Percentiles rank a stretch among this genome's conserved stretches.
Conservation (phyloP, 2,113 vertebrate genomes). For the Dicerorhinus sumatrensis region DNA sequence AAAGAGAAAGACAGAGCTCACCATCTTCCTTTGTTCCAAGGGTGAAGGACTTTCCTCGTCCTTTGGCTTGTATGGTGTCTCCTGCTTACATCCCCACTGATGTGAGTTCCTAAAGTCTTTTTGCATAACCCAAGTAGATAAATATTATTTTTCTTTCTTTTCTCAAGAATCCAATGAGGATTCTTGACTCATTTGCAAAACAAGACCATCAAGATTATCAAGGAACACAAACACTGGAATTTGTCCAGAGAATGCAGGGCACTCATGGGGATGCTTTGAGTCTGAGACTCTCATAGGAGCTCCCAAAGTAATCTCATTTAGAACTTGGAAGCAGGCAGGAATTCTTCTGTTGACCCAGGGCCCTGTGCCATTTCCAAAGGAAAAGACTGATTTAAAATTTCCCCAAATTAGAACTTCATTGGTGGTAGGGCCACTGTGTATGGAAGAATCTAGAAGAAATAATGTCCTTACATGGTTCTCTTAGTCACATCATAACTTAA, state of each 20-base stretch:
- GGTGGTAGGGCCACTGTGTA: not conserved
- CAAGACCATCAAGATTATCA: not conserved
- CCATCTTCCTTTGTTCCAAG: not conserved
- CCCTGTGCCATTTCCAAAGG: constrained; percentile 48
- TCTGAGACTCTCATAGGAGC: constrained; percentile 43
- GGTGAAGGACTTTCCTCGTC: not conserved
- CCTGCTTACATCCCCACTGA: not conserved
- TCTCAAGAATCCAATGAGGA: not conserved
- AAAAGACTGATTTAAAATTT: constrained; percentile 43
- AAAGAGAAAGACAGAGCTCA: not conserved
- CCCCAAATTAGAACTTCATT: constrained; percentile 51
- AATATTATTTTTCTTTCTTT: not conserved
- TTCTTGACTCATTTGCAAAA: constrained; percentile 55
- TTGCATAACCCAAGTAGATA: not conserved
- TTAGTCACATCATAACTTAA: not conserved
- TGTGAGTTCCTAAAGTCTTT: not conserved
- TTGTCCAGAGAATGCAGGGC: constrained; percentile 48
- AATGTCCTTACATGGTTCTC: not conserved
- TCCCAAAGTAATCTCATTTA: constrained; percentile 55
- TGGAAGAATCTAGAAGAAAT: not conserved
- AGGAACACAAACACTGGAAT: constrained; percentile 58
- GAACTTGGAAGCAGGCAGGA: constrained; percentile 65
- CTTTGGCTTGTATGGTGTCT: not conserved
- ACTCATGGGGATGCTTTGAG: not conserved
- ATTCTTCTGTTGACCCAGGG: constrained; percentile 53